Evolutionary conservation across 2,113 vertebrate genomes (phyloP), one percentile per base, ranked within the genome.

Genomic region (Archilochus colubris): DNA sequence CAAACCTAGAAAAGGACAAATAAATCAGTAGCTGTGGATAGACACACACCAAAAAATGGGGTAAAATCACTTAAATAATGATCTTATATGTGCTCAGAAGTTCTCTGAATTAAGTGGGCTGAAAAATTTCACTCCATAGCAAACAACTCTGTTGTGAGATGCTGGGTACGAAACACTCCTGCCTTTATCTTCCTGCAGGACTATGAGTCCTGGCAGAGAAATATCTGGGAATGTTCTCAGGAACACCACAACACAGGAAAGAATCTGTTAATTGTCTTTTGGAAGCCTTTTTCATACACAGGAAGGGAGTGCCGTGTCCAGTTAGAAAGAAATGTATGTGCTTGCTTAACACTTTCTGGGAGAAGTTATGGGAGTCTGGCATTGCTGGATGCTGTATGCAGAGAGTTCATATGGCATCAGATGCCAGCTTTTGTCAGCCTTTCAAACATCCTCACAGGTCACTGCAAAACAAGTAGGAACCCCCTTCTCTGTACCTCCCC

Each of bases 271-370:
- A 94, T 94, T 95, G 94, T 93, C 86, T 74, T 95, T 83, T 92
- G 86, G 94, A 94, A 96, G 73, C 10, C 43, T 70, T 96, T 93
- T 90, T 90, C 9, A 3, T 92, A 92, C 88, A 88, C 95, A 94
- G 95, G 96, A 96, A 96, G 92, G 94, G 95, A 96, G 96, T 95
- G 95, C 25, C 86, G 1, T 83, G 88, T 67, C 55, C 64, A 91
- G 74, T 93, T 81, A 83, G 86, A 88, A 82, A 91, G 88, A 93
- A 93, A 94, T 81, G 10, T 59, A 63, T 93, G 79, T 0, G 0
- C 54, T 33, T 80, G 76, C 51, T 33, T 58, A 93, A n/a, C 51
- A 19, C 43, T 69, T 86, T 72, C 54, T 55, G 5, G 31, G 64
- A 83, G 80, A 74, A 95, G 28, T 90, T 28, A 9, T 0, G 59